A percentile compares a stretch with the other conserved stretches of the same genome.
phyloP scores from a whole-genome alignment of 1,140 invertebrate species.

The Belonocnema kinseyi region DNA sequence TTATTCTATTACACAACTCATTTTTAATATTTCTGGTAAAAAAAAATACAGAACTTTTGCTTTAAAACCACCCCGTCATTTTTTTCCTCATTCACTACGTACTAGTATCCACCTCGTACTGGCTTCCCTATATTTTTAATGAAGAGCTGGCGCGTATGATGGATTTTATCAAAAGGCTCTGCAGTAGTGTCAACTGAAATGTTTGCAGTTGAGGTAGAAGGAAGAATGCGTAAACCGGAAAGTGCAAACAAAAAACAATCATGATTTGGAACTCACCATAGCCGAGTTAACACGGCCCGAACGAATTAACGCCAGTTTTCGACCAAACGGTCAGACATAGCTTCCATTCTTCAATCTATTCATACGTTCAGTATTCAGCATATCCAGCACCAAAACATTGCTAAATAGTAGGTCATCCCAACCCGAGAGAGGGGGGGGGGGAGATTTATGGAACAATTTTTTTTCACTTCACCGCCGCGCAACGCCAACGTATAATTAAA shows the following conservation, averaged over 20 bases:
- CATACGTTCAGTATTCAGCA: background rate
- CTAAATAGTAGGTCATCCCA: conserved; percentile 20
- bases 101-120: background rate
- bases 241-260: conserved; percentile 41
- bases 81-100: no score
- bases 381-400: conserved; percentile 23
- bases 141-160: background rate
- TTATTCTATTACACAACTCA: no score
- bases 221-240: conserved; percentile 29
- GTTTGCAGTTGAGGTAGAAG: background rate
- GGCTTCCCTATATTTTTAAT: background rate
- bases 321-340: conserved; percentile 26
- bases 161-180: background rate
- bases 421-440: background rate
- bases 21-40: background rate
- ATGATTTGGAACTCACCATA: conserved; percentile 49
- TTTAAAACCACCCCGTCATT: no score
- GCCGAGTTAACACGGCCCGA: conserved; percentile 56
- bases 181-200: background rate
- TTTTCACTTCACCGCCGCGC: background rate
- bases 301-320: conserved; percentile 53
- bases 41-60: background rate
- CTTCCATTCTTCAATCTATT: conserved; percentile 17
- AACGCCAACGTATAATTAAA: background rate
- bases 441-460: conserved; percentile 26